Base-by-base conservation (phyloP, 2,888 invertebrate genomes). In the Melanargia galathea region DNA sequence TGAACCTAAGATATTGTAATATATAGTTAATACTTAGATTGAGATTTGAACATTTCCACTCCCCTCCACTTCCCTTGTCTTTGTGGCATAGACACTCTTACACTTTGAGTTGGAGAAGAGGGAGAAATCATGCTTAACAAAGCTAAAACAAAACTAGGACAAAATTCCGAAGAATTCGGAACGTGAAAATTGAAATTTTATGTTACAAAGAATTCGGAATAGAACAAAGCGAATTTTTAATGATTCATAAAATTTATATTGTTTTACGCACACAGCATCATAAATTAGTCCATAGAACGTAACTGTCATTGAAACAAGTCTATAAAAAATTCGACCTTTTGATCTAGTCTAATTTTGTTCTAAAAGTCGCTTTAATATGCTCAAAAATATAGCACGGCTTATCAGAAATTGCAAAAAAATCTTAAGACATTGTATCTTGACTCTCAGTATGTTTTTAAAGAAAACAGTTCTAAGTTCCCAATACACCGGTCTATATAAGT, bases 391-490 rank as follows among this genome's bases (percentile, higher is more conserved):
- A 22, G 11, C 4, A 45, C 10, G 13, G n/a, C 38, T 5, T n/a
- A n/a, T 7, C 38, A n/a, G 13, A 38, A 38, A 20, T 43, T 16
- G 4, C 7, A 43, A 16, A 16, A 43, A 7, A 10, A 18, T 7
- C 43, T 16, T 43, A 0, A 6, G 16, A 20, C 10, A 45, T 10
- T 22, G 20, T 45, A 20, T 6, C 52, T 22, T 35, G 22, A 35
- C 11, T 20, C 11, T 52, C 8, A 45, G 18, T 67, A 65, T 73
- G 70, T 67, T 45, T 65, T 65, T 63, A 13, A 24, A 55, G 61
- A 69, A 70, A 68, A 63, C 70, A 65, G 66, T 67, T 70, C 71
- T 68, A 71, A 56, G 70, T 68, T 68, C 68, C 62, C 66, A 64
- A 56, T 63, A 58, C 66, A 69, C 65, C 70, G 62, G 60, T 63